A percentile compares a stretch with the other conserved stretches of the same genome.
phyloP scores from a whole-genome alignment of 2,113 vertebrate genomes.

The Turdus rufiventris region DNA sequence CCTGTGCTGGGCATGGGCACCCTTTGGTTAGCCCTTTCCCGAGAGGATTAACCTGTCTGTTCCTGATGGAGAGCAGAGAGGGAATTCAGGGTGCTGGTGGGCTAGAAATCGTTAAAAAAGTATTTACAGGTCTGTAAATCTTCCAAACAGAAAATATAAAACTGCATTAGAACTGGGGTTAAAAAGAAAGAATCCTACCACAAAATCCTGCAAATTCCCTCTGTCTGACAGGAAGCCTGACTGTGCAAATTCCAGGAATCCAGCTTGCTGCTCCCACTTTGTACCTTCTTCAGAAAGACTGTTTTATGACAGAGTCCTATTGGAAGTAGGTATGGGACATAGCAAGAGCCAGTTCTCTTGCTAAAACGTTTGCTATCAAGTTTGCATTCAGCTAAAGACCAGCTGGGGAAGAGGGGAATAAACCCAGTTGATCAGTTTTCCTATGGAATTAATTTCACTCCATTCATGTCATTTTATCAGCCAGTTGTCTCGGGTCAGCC shows the following conservation, averaged over 20 bases:
- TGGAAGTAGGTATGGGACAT: background rate
- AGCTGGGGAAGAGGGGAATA: slow-evolving; percentile 27
- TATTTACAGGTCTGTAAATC: slow-evolving; percentile 65
- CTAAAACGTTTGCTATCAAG: background rate
- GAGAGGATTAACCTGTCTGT: background rate
- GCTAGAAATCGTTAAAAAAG: background rate
- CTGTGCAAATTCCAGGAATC: slow-evolving; percentile 42
- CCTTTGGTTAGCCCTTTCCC: slow-evolving; percentile 60
- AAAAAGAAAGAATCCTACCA: slow-evolving; percentile 46
- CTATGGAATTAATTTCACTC: slow-evolving; percentile 32
- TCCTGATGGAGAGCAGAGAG: background rate
- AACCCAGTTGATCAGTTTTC: slow-evolving; percentile 47
- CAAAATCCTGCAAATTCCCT: slow-evolving; percentile 47
- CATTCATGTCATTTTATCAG: background rate
- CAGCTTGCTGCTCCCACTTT: background rate
- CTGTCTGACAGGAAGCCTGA: slow-evolving; percentile 21
- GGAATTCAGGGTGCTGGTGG: background rate
- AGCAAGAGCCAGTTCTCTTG: background rate
- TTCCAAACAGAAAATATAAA: slow-evolving; percentile 41
- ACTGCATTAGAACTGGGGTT: slow-evolving; percentile 41
- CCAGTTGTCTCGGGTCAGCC: background rate
- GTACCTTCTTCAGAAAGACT: background rate
- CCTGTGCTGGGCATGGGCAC: background rate
- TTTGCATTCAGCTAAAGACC: slow-evolving; percentile 37
- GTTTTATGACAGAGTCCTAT: background rate